Evolutionary conservation across 1,140 invertebrate species (phyloP).

Genomic region (Helicoverpa zea): DNA sequence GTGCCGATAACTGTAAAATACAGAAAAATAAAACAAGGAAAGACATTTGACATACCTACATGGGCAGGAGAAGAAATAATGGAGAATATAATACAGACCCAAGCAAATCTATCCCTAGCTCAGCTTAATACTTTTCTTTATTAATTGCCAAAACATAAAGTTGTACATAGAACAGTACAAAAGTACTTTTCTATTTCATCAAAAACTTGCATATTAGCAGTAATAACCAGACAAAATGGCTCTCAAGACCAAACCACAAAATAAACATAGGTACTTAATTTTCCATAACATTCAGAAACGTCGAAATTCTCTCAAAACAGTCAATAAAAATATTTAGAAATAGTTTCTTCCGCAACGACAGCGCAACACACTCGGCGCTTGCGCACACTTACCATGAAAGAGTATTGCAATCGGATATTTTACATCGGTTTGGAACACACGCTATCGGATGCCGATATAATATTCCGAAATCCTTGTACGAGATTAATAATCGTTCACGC

Average conservation of each 20-base stretch:
- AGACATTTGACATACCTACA: too few species aligned
- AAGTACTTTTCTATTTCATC: too few species aligned
- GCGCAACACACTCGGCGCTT: not conserved
- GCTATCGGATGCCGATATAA: constrained; percentile 1
- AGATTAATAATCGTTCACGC: constrained; percentile 11
- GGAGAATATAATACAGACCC: too few species aligned
- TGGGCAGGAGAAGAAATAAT: too few species aligned
- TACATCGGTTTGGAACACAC: not conserved
- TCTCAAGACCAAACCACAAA: not conserved
- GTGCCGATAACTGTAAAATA: too few species aligned
- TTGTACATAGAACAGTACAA: too few species aligned
- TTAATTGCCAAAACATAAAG: too few species aligned
- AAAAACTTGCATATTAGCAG: too few species aligned
- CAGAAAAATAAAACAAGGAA: too few species aligned
- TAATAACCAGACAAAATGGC: not conserved
- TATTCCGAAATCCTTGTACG: constrained; percentile 28
- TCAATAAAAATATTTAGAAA: constrained; percentile 8
- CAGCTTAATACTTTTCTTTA: too few species aligned
- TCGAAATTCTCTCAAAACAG: not conserved
- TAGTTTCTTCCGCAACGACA: not conserved
- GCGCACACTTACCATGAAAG: not conserved
- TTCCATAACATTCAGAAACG: not conserved
- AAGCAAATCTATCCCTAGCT: too few species aligned
- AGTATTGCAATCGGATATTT: not conserved
- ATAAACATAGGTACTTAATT: too few species aligned